Conservation (phyloP, 2,888 invertebrate genomes). For the Anaspis maculata region DNA sequence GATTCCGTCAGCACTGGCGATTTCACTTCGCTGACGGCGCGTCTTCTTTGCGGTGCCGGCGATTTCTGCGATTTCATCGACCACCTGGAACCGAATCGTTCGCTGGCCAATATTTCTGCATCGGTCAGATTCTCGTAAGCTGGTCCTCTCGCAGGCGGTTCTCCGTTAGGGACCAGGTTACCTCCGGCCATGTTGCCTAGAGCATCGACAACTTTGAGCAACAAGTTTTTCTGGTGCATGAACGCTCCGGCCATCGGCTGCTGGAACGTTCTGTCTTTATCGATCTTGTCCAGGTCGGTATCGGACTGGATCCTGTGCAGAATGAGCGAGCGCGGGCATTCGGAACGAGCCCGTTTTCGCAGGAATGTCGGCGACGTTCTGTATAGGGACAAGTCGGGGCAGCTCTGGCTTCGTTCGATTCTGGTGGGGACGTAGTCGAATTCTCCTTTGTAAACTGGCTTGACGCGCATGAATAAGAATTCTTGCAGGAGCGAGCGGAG, state of each 20-base stretch:
- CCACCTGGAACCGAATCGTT: conserved; percentile 48
- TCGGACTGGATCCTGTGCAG: conserved; percentile 64
- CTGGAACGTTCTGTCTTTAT: conserved; percentile 65
- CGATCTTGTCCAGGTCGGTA: conserved; percentile 65
- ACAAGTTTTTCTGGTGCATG: conserved; percentile 65
- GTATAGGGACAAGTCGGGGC: conserved; percentile 63
- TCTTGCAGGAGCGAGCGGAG: conserved; percentile 45
- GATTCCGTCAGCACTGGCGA: conserved; percentile 36
- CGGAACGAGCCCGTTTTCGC: conserved; percentile 54
- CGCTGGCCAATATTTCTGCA: conserved; percentile 64
- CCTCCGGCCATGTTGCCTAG: too few species aligned
- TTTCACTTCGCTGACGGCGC: conserved; percentile 55
- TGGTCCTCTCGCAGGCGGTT: conserved; percentile 34
- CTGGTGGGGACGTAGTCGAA: conserved; percentile 40
- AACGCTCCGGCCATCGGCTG: conserved; percentile 52
- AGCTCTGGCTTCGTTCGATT: conserved; percentile 53
- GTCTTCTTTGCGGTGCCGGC: conserved; percentile 42
- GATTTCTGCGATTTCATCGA: conserved; percentile 39
- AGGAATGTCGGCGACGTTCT: conserved; percentile 42
- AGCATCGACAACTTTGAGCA: conserved; percentile 71
- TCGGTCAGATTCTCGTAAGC: conserved; percentile 66
- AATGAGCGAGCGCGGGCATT: conserved; percentile 41
- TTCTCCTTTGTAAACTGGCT: conserved; percentile 61
- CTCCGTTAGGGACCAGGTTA: conserved; percentile 35
- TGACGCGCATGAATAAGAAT: conserved; percentile 72